Evolutionary conservation across 2,888 invertebrate genomes (phyloP), one percentile per base, ranked within the genome.

Genomic region (Opisthograptis luteolata): DNA sequence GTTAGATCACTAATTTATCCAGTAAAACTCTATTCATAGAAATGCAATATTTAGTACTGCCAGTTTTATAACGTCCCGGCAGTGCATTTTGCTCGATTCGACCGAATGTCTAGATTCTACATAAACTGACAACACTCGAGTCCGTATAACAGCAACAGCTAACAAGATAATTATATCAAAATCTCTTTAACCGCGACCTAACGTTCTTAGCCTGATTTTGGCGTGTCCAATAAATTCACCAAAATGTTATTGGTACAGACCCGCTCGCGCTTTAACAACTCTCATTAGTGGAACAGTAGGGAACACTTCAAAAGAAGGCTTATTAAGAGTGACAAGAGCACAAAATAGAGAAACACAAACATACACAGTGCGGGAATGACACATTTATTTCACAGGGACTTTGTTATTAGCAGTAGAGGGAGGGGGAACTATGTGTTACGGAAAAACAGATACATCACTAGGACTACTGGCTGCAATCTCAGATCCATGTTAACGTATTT

Each of bases 191-290:
- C 44, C 39, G 58, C 46, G 53, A 45, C 45, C 41, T 42, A 42
- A 47, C 19, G 10, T 55, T 54, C 50, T n/a, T 58, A 55, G 36
- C 54, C 46, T 47, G 28, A 30, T 35, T 32, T 28, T 15, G 20
- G 39, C 25, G 42, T 35, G 50, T 57, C 54, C 56, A 55, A n/a
- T 53, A 51, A 42, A 52, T 49, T 59, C 55, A 63, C 57, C 55
- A 51, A 51, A 61, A 53, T 50, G 46, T 60, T 61, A 61, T 42
- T 60, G 73, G 78, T 72, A 79, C 76, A 78, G 73, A 72, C 55
- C 64, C 62, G 65, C 66, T 64, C 62, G 63, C 50, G 49, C 32
- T 14, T 39, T 20, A 12, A 12, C 9, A 25, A n/a, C 20, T 15
- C 13, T 14, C 20, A 36, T 35, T 40, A 51, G 28, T 32, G n/a